These are phyloP conservation scores for Malurus melanocephalus DNA, from an alignment of 2,113 vertebrate species.

Conservation along the genomic window DNA sequence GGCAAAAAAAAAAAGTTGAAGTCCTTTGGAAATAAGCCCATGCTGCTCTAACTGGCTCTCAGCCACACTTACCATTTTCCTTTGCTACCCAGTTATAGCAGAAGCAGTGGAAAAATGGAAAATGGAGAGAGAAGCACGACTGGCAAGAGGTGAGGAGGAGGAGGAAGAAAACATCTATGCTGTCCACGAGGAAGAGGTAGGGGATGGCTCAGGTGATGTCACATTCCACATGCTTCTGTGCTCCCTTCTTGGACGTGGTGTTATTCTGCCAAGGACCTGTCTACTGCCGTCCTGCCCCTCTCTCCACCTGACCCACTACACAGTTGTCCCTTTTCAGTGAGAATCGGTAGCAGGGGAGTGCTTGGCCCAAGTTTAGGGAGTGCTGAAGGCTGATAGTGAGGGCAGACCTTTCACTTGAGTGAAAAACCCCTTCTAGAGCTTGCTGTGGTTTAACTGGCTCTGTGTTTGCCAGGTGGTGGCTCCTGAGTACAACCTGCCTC, in stretches of 20 bases:
- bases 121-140: slow-evolving; percentile 78
- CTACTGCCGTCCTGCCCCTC: background rate
- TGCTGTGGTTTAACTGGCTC: background rate
- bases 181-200: slow-evolving; percentile 83
- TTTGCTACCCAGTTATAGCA: slow-evolving; percentile 73
- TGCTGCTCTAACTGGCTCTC: background rate
- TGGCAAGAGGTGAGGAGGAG: slow-evolving; percentile 78
- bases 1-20: background rate
- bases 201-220: background rate
- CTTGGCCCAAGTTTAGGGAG: background rate
- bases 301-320: background rate
- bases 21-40: background rate
- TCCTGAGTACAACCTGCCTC: rapidly evolving
- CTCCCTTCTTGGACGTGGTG: background rate
- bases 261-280: background rate
- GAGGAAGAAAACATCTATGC: slow-evolving; percentile 91
- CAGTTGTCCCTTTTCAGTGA: background rate
- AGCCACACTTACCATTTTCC: background rate
- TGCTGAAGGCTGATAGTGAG: background rate
- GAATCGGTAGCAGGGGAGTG: background rate
- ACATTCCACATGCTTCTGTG: background rate
- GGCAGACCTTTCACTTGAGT: background rate
- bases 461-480: background rate
- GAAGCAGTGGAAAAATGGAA: slow-evolving; percentile 89
- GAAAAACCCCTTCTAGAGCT: background rate